A percentile compares a stretch with the other conserved stretches of the same genome.
Conservation (phyloP, 2,888 invertebrate genomes). For the Liposcelis brunnea region DNA sequence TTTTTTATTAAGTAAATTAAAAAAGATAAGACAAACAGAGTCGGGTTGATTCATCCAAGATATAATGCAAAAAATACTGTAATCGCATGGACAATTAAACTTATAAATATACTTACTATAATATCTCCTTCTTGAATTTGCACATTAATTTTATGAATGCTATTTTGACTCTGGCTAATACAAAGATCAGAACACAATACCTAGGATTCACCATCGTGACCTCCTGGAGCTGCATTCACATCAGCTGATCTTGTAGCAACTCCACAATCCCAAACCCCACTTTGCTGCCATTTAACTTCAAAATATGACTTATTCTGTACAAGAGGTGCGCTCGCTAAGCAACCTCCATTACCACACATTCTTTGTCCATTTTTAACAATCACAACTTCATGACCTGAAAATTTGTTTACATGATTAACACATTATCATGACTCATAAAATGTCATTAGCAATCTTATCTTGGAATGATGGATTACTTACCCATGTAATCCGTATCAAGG, state of each 20-base stretch:
- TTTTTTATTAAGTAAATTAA: too few relatives aligned
- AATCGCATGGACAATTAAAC: too few relatives aligned
- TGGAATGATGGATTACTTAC: too few relatives aligned
- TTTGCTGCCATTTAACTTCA: slow-evolving; percentile 93
- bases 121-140: slow-evolving; percentile 71
- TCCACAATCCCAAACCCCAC: slow-evolving; percentile 87
- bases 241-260: slow-evolving; percentile 77
- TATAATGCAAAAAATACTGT: too few relatives aligned
- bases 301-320: slow-evolving; percentile 97
- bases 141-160: slow-evolving; percentile 43
- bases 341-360: slow-evolving; percentile 91
- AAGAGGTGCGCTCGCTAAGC: slow-evolving; percentile 82
- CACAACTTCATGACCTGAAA: slow-evolving; percentile 83
- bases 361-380: slow-evolving; percentile 85
- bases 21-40: too few relatives aligned
- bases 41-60: too few relatives aligned
- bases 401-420: too few relatives aligned
- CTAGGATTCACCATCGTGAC: slow-evolving; percentile 83
- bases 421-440: too few relatives aligned
- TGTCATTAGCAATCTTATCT: too few relatives aligned
- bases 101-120: slow-evolving; percentile 45
- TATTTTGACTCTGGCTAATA: slow-evolving; percentile 67
- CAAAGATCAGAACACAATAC: slow-evolving; percentile 79
- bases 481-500: slow-evolving; percentile 76
- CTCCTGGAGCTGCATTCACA: slow-evolving; percentile 72